phyloP scores from a whole-genome alignment of 2,113 vertebrate species.

The Mustelus asterias region DNA sequence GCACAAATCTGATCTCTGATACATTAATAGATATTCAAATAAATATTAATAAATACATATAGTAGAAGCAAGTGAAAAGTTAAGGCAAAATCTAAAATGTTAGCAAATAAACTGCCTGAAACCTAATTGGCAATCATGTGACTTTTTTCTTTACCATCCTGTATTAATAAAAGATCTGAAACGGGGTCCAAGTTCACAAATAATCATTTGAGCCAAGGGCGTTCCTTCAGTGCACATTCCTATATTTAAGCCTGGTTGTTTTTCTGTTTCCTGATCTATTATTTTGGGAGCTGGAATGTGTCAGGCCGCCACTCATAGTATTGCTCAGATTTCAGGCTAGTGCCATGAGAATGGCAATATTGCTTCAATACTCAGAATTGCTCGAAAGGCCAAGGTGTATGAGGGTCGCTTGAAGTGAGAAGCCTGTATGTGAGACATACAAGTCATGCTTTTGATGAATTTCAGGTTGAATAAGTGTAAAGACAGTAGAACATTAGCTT shows the following conservation, averaged over 20 bases:
- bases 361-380: background rate
- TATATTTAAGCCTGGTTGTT: background rate
- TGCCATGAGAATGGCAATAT: background rate
- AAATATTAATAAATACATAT: background rate
- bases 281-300: background rate
- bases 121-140: background rate
- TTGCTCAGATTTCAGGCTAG: background rate
- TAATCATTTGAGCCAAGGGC: background rate
- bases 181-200: background rate
- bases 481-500: background rate
- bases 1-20: background rate
- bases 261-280: background rate
- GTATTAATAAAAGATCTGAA: background rate
- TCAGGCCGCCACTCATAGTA: background rate
- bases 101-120: background rate
- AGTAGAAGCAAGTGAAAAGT: background rate
- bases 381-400: too few relatives aligned
- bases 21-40: background rate
- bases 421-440: background rate
- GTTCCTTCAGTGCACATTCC: background rate
- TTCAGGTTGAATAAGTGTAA: background rate
- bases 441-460: background rate
- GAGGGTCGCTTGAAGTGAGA: background rate
- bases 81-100: background rate
- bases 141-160: background rate